These are phyloP conservation scores for Neomorphus geoffroyi DNA, from an alignment of 2,797 vertebrate genomes.

Conservation along the genomic window DNA sequence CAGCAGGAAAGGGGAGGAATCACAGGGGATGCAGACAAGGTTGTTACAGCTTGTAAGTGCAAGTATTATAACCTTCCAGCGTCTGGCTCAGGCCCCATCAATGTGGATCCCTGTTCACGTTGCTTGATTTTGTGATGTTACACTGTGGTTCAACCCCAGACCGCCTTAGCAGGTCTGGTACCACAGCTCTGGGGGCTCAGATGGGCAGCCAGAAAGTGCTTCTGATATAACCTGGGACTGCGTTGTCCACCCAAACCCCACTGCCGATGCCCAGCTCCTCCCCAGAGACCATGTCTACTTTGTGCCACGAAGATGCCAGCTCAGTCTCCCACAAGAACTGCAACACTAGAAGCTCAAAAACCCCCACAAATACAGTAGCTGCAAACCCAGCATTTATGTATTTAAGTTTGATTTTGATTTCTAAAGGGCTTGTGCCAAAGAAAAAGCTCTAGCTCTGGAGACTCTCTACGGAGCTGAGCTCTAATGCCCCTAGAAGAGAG, in stretches of 20 bases:
- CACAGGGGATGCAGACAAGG: background rate
- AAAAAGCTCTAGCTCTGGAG: conserved; percentile 2
- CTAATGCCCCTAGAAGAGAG: background rate
- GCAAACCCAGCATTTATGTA: background rate
- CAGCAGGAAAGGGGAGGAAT: background rate
- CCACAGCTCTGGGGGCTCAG: background rate
- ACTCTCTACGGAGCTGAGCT: background rate
- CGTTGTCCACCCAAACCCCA: background rate
- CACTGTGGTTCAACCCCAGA: background rate
- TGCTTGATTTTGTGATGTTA: background rate
- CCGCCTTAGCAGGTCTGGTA: background rate
- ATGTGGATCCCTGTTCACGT: rapidly evolving
- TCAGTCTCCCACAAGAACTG: background rate
- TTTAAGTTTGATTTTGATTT: conserved; percentile 3
- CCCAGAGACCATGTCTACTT: background rate
- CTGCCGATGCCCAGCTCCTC: background rate
- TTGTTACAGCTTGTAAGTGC: background rate
- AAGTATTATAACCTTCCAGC: background rate
- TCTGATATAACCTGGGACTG: background rate
- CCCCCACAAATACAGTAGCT: background rate
- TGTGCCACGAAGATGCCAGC: background rate
- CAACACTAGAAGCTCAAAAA: background rate
- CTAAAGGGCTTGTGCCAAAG: conserved; percentile 3
- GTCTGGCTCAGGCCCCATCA: background rate
- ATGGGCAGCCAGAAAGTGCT: background rate